A percentile compares a stretch with the other conserved stretches of the same genome.
phyloP scores from a whole-genome alignment of 2,113 vertebrate species.

The Acinonyx jubatus region DNA sequence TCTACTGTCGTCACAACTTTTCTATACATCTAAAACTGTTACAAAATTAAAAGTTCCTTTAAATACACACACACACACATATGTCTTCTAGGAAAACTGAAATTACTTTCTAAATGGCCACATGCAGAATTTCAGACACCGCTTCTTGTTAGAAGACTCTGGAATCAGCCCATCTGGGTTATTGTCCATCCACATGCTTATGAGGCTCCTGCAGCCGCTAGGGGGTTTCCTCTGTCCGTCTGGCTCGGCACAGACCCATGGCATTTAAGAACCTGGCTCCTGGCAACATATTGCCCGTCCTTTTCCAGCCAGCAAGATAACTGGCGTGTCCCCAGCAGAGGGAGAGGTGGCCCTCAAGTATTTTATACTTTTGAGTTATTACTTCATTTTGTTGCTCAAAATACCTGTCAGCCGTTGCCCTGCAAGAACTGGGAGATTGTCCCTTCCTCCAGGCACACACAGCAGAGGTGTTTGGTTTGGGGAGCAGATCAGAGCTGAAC shows the following conservation, averaged over 20 bases:
- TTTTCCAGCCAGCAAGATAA: not conserved
- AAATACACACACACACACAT: not conserved
- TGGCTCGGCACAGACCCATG: not conserved
- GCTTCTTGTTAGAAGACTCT: not conserved
- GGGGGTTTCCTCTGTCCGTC: not conserved
- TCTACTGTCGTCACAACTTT: not conserved
- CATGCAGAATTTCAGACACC: not conserved
- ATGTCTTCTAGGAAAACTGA: not conserved
- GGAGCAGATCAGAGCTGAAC: not conserved
- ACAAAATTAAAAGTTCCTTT: not conserved
- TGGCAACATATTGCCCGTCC: not conserved
- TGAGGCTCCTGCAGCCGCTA: not conserved
- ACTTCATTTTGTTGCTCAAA: no score
- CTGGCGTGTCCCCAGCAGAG: not conserved
- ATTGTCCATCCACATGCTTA: not conserved
- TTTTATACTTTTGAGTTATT: no score
- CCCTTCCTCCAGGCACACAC: not conserved
- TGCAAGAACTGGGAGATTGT: not conserved
- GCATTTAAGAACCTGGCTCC: not conserved
- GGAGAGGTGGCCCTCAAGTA: not conserved
- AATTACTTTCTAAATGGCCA: not conserved
- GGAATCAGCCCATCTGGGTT: not conserved
- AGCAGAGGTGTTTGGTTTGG: not conserved
- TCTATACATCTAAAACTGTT: not conserved
- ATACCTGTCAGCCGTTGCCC: not conserved